phyloP scores from a whole-genome alignment of 2,888 invertebrate genomes.

The Amblyteles armatorius region DNA sequence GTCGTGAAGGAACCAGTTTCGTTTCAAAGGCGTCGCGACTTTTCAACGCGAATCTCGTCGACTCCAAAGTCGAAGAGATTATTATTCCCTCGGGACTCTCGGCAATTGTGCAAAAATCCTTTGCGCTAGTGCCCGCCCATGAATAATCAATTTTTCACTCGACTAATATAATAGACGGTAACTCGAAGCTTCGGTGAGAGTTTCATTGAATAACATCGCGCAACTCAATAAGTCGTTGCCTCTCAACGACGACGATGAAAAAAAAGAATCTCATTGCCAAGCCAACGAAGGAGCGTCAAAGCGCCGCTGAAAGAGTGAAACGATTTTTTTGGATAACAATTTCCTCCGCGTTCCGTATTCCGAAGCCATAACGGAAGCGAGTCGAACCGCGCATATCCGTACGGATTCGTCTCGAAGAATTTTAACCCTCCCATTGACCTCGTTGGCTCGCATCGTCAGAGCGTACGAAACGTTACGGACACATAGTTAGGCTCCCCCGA shows the following conservation, averaged over 20 bases:
- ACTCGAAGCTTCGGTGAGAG: background rate
- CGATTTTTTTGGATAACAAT: background rate
- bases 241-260: background rate
- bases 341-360: background rate
- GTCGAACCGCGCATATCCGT: conserved; percentile 1
- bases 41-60: conserved; percentile 53
- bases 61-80: conserved; percentile 58
- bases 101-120: conserved; percentile 48
- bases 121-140: conserved; percentile 29
- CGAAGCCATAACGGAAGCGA: conserved; percentile 10
- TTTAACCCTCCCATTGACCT: conserved; percentile 53
- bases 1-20: conserved; percentile 71
- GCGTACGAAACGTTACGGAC: conserved; percentile 40
- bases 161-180: conserved; percentile 32
- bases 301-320: background rate
- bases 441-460: conserved; percentile 51
- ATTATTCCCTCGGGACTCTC: conserved; percentile 55
- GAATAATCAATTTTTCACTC: conserved; percentile 58
- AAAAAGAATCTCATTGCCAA: background rate
- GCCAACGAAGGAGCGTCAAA: background rate
- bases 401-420: conserved; percentile 19
- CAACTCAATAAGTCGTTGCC: background rate
- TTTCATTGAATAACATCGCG: background rate
- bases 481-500: conserved; percentile 36
- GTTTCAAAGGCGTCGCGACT: conserved; percentile 52